phyloP scores from a whole-genome alignment of 2,797 vertebrate species.

The Pantherophis vulpinus region DNA sequence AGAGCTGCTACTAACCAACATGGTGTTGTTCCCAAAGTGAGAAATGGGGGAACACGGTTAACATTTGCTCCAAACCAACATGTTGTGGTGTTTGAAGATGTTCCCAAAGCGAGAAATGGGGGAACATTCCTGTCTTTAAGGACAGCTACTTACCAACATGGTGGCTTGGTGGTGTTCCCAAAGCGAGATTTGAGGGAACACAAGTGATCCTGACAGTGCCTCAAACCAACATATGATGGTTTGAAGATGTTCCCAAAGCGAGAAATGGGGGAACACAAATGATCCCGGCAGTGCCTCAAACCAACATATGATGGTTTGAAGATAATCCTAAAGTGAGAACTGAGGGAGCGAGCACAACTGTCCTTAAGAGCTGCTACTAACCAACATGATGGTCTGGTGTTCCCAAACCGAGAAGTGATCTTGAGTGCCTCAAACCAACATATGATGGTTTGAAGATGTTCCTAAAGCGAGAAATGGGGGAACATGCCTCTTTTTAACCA shows the following conservation, averaged over 20 bases:
- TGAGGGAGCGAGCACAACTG: background rate
- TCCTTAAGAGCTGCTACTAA: constrained; percentile 30
- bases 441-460: background rate
- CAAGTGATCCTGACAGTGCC: too few relatives aligned
- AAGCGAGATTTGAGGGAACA: background rate
- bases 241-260: background rate
- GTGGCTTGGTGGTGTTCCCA: background rate
- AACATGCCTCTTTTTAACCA: background rate
- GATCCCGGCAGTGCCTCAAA: too few relatives aligned
- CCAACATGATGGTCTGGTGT: background rate
- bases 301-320: background rate
- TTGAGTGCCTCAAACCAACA: background rate
- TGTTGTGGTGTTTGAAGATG: background rate
- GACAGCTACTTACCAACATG: background rate
- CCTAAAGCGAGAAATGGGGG: background rate
- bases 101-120: constrained; percentile 3
- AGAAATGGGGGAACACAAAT: background rate
- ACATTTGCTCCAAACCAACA: background rate
- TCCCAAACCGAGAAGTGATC: background rate
- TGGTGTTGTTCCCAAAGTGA: background rate
- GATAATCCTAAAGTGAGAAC: background rate
- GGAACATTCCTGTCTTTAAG: background rate
- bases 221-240: background rate
- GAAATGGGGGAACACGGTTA: background rate
- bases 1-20: constrained; percentile 31